phyloP scores from a whole-genome alignment of 2,797 vertebrate species.

The Eulemur rubriventer region DNA sequence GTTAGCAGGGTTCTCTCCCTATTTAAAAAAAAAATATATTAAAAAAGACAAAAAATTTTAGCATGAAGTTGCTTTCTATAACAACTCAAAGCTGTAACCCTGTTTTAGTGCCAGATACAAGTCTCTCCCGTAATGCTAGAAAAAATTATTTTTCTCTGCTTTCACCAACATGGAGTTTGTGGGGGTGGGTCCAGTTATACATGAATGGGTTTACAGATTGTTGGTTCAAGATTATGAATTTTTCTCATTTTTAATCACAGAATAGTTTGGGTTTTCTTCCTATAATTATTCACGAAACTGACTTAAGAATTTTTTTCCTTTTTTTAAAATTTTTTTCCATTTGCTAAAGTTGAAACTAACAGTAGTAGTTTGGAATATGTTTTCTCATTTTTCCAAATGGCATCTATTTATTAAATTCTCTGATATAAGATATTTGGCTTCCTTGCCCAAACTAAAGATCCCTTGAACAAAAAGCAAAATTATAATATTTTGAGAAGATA shows the following conservation, averaged over 20 bases:
- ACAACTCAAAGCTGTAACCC: conserved; percentile 88
- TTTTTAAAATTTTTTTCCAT: conserved; percentile 80
- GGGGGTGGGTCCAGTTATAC: conserved; percentile 77
- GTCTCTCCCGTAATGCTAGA: conserved; percentile 88
- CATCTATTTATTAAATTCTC: conserved; percentile 59
- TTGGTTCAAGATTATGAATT: conserved; percentile 78
- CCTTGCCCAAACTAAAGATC: conserved; percentile 25
- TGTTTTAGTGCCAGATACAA: conserved; percentile 89
- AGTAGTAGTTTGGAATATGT: conserved; percentile 53
- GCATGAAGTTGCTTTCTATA: conserved; percentile 91
- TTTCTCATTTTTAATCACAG: conserved; percentile 62
- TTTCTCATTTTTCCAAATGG: conserved; percentile 70
- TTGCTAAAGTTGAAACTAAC: conserved; percentile 91
- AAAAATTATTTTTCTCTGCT: conserved; percentile 81
- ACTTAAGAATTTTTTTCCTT: conserved; percentile 55
- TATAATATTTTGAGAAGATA: conserved; percentile 9
- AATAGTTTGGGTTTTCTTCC: conserved; percentile 65
- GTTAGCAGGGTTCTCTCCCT: conserved; percentile 90
- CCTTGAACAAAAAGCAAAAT: conserved; percentile 10
- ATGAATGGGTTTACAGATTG: conserved; percentile 81
- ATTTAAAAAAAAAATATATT: conserved; percentile 88
- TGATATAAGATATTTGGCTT: conserved; percentile 33
- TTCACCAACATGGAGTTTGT: conserved; percentile 81
- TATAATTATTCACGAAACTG: conserved; percentile 56
- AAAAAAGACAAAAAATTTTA: conserved; percentile 88